Conservation (phyloP, 2,888 invertebrate species). For the Lepidocyrtinus sp. region DNA sequence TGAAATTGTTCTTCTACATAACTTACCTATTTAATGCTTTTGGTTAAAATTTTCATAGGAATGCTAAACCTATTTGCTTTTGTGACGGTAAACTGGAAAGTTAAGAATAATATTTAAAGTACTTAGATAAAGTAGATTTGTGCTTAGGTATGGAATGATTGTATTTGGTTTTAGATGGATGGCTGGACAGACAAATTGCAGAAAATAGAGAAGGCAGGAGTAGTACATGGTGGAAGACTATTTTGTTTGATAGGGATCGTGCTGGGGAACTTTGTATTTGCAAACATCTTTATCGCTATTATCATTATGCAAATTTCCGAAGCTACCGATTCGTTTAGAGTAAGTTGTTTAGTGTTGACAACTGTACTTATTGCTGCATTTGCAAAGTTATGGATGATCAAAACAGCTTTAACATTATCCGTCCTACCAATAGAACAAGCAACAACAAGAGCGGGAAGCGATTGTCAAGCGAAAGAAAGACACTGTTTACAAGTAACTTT, state of each 20-base stretch:
- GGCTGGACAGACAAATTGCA: slow-evolving; percentile 64
- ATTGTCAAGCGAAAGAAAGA: slow-evolving; percentile 63
- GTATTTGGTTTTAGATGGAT: slow-evolving; percentile 49
- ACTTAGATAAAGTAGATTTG: too few relatives aligned
- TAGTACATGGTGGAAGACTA: slow-evolving; percentile 37
- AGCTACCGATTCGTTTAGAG: slow-evolving; percentile 65
- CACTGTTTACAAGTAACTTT: slow-evolving; percentile 45
- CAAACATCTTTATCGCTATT: slow-evolving; percentile 68
- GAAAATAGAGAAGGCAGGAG: slow-evolving; percentile 34
- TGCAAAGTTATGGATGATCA: too few relatives aligned
- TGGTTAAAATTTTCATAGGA: too few relatives aligned
- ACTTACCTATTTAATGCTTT: too few relatives aligned
- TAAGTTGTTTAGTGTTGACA: too few relatives aligned
- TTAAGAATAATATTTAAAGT: too few relatives aligned
- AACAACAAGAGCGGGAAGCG: slow-evolving; percentile 53
- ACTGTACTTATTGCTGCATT: too few relatives aligned
- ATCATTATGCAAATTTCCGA: slow-evolving; percentile 68
- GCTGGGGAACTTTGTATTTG: slow-evolving; percentile 65
- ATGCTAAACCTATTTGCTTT: slow-evolving; percentile 51
- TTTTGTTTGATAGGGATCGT: slow-evolving; percentile 65
- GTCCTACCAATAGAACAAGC: slow-evolving; percentile 16
- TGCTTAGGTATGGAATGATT: not conserved
- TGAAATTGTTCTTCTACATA: too few relatives aligned
- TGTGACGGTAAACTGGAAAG: slow-evolving; percentile 37
- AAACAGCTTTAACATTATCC: not conserved